Evolutionary conservation across 2,797 vertebrate species (phyloP), one percentile per base, ranked within the genome.

Genomic region (Antrozous pallidus): DNA sequence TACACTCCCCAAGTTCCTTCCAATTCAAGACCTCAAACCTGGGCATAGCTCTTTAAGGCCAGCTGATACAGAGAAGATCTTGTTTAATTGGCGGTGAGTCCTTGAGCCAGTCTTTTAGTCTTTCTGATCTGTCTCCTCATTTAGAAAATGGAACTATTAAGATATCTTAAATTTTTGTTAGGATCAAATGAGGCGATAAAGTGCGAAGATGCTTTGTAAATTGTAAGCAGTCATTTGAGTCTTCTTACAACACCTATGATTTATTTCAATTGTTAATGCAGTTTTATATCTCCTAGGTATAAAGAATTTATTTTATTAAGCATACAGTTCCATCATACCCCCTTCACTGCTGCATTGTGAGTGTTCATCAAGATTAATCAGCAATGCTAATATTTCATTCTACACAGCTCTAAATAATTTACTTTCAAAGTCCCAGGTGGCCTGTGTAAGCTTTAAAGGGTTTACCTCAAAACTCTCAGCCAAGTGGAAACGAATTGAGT

Each of bases 91-190:
- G 4, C 31, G 40, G 54, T 90, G 58, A 54, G 54, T 61, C 69
- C 22, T 36, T 71, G 74, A 51, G 31, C 20, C 74, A 20, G 36
- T 51, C 38, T 11, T 40, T 75, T 75, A 31, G 11, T 56, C 40
- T 93, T 93, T 84, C 80, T 85, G 71, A 84, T 31, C 33, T 94
- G 75, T n/a, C 63, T 88, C 5, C 40, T 87, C 71, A 63, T 84
- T 28, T 91, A 77, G 78, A 77, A 93, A 45, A 81, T 49, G 12
- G 26, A 49, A 65, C 49, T 78, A n/a, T 17, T 47, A 71, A 86
- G 70, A 86, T 81, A 74, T 4, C 61, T 86, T 75, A 28, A 51
- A 56, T 74, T 83, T 92, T 69, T 91, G 31, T 74, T 61, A 94
- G 73, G 83, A 22, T 81, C 67, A 84, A 84, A 42, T 82, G 49